phyloP scores from a whole-genome alignment of 64 coral and sea anemone genomes.

The Montipora sp. region DNA sequence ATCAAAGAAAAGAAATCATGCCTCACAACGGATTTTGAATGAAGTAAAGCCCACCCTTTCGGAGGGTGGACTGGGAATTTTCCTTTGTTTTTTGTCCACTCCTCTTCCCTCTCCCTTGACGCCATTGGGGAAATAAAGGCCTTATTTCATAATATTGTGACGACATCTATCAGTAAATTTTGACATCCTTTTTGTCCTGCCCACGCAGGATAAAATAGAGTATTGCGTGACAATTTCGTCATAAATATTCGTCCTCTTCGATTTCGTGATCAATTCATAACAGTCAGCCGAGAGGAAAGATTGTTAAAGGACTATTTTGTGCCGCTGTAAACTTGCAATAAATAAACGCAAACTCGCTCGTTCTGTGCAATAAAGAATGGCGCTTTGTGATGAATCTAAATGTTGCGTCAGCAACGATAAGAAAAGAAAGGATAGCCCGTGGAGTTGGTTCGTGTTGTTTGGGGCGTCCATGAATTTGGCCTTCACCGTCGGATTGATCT shows the following conservation, averaged over 20 bases:
- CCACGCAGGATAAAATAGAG: background rate
- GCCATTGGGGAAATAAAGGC: too few relatives aligned
- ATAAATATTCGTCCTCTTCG: background rate
- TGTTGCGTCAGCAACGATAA: background rate
- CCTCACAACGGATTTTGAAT: too few relatives aligned
- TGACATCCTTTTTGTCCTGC: background rate
- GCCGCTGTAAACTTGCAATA: background rate
- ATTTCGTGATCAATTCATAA: too few relatives aligned
- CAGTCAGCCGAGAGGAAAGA: background rate
- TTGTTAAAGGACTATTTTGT: background rate
- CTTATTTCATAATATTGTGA: too few relatives aligned
- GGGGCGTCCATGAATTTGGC: slow-evolving; percentile 11
- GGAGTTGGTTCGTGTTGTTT: slow-evolving; percentile 33
- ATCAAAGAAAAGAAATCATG: too few relatives aligned
- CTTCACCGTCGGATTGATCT: slow-evolving; percentile 29
- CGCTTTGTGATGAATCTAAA: background rate
- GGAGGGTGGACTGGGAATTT: too few relatives aligned
- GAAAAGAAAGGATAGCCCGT: slow-evolving; percentile 1
- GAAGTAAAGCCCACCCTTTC: too few relatives aligned
- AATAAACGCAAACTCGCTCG: background rate
- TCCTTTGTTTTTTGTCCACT: too few relatives aligned
- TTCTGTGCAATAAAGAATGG: background rate
- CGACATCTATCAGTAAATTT: background rate
- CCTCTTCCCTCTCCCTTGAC: too few relatives aligned
- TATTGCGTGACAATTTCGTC: background rate